Evolutionary conservation across 2,113 vertebrate genomes (phyloP).

Genomic region (Cynoglossus semilaevis): DNA sequence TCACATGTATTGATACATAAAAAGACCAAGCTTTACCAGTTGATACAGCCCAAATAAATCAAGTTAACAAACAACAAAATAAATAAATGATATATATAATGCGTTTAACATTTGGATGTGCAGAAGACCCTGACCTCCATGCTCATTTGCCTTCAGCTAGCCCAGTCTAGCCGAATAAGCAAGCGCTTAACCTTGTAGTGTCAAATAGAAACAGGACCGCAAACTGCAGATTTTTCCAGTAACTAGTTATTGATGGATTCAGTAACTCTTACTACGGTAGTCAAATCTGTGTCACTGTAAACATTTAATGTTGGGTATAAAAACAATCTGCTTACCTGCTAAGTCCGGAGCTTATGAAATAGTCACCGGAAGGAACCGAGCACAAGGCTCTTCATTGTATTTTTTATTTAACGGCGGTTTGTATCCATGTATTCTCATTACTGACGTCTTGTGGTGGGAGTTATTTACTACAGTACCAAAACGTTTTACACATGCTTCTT

Average conservation of each 20-base stretch:
- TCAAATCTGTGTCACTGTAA: fast-evolving
- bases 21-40: too few species aligned
- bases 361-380: slow-evolving; percentile 43
- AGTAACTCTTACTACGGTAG: fast-evolving
- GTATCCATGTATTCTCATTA: neutral
- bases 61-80: too few species aligned
- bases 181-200: slow-evolving; percentile 54
- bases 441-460: neutral
- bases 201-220: slow-evolving; percentile 24
- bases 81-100: too few species aligned
- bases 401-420: neutral
- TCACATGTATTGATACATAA: too few species aligned
- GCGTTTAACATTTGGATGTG: neutral
- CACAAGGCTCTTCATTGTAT: slow-evolving; percentile 2
- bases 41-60: too few species aligned
- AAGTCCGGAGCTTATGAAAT: slow-evolving; percentile 52
- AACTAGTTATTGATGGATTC: fast-evolving
- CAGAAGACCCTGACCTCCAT: slow-evolving; percentile 44
- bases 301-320: neutral
- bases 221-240: neutral
- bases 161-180: slow-evolving; percentile 26
- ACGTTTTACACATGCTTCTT: too few species aligned
- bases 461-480: neutral
- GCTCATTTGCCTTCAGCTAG: slow-evolving; percentile 19
- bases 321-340: slow-evolving; percentile 38